Base-by-base conservation (phyloP, 1,140 invertebrate genomes). In the Aphelinus atriplicis region DNA sequence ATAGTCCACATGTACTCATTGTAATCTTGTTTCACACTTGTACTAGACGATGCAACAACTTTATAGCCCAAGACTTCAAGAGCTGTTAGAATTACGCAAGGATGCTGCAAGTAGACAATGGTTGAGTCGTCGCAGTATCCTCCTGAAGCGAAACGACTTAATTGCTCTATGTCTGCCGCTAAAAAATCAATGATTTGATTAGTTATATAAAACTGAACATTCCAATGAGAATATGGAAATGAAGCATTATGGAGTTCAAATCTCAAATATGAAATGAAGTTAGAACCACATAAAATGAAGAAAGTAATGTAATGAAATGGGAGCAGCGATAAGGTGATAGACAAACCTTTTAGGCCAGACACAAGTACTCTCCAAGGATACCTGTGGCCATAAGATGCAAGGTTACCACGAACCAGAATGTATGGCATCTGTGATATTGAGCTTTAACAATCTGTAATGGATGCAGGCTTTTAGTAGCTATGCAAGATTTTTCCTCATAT, bases 1-100 rank as follows among this genome's bases (percentile, higher is more conserved):
- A 95, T 94, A 86, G 95, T 96, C 95, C 95, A 96, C 93, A 95
- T 95, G 80, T 95, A 95, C 82, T 95, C 94, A 90, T 95, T 95
- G 83, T 95, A 94, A 84, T 95, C 94, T 87, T 95, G 93, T 86
- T 95, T 95, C 50, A 95, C 93, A 75, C 93, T 91, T 73, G 93
- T 94, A 64, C 94, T 95, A 76, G 94, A 95, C 48, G 94, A 95
- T 75, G 94, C 94, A 47, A 96, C 93, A 60, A 96, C 94, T 88
- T 93, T 93, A 86, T 95, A 96, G 60, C 94, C 94, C 77, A 96
- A 89, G 67, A 95, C 94, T 90, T 96, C 94, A 77, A 95, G 86
- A 76, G 94, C 94, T 66, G 94, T 95, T 78, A 96, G 89, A 83
- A 95, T 94, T 75, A 95, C 93, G 86, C 94, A 95, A 80, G 94